Evolutionary conservation across 1,140 invertebrate genomes (phyloP).

Genomic region (Zaprionus ornatus): DNA sequence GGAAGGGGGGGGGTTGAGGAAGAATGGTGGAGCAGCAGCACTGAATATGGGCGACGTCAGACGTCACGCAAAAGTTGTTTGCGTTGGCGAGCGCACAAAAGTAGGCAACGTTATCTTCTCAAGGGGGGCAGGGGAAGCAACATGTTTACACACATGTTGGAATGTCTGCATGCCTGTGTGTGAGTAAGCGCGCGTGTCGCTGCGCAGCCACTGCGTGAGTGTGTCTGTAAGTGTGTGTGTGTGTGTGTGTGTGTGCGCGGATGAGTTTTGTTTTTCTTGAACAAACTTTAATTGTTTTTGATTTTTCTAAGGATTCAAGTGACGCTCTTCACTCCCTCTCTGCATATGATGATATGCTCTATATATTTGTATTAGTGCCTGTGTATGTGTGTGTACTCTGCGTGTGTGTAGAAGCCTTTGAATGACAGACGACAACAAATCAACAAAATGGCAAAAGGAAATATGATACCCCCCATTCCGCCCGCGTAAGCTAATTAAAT

Average conservation of each 20-base stretch:
- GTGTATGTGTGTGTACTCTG: neutral
- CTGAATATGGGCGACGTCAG: constrained; percentile 42
- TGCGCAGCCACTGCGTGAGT: neutral
- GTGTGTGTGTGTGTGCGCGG: constrained; percentile 45
- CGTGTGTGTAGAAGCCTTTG: constrained; percentile 63
- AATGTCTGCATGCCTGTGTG: constrained; percentile 13
- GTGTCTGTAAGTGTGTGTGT: constrained; percentile 23
- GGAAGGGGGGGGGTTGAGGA: neutral
- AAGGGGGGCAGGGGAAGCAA: constrained; percentile 24
- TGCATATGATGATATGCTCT: neutral
- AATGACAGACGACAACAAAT: constrained; percentile 60
- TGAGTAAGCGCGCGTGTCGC: neutral
- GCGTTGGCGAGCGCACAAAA: constrained; percentile 77
- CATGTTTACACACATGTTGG: constrained; percentile 65
- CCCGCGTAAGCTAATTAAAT: constrained; percentile 68
- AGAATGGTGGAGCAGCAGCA: neutral
- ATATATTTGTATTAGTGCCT: neutral
- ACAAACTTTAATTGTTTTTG: constrained; percentile 82
- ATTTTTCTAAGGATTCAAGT: constrained; percentile 78
- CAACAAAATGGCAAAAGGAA: constrained; percentile 35
- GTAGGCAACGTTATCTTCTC: constrained; percentile 75
- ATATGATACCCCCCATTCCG: constrained; percentile 7
- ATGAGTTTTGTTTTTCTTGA: constrained; percentile 81
- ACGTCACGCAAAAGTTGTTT: constrained; percentile 77
- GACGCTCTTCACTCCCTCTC: constrained; percentile 55